Conservation (phyloP, 2,797 vertebrate species). For the Melanotaenia boesemani region DNA sequence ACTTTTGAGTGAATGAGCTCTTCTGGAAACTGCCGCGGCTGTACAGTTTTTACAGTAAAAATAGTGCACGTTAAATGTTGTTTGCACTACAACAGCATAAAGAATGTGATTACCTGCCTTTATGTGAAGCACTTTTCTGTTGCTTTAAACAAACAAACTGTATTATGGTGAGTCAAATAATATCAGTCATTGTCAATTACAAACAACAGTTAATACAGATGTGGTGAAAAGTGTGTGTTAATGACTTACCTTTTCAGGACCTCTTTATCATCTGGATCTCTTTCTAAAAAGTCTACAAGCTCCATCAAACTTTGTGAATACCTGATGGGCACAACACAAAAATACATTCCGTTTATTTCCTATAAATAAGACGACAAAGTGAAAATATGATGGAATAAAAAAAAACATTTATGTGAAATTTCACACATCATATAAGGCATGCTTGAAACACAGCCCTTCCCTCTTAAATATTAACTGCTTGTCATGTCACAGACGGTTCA, state of each 20-base stretch:
- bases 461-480: constrained; percentile 6
- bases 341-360: neutral
- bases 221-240: neutral
- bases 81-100: neutral
- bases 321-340: constrained; percentile 79
- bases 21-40: too few species aligned
- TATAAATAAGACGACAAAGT: neutral
- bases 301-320: constrained; percentile 96
- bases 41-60: too few species aligned
- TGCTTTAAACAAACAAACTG: neutral
- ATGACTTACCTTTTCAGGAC: constrained; percentile 88
- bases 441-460: neutral
- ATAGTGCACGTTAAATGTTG: neutral
- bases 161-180: neutral
- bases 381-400: neutral
- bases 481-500: constrained; percentile 7
- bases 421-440: neutral
- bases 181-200: neutral
- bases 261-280: constrained; percentile 89
- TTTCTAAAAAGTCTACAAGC: constrained; percentile 92
- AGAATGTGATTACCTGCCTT: neutral
- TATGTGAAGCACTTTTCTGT: neutral
- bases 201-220: neutral
- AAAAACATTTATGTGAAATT: neutral
- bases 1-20: too few species aligned